Percentiles rank a stretch among this genome's conserved stretches.
These are phyloP conservation scores for Etheostoma spectabile DNA, from an alignment of 2,113 vertebrate species.

Conservation along the genomic window DNA sequence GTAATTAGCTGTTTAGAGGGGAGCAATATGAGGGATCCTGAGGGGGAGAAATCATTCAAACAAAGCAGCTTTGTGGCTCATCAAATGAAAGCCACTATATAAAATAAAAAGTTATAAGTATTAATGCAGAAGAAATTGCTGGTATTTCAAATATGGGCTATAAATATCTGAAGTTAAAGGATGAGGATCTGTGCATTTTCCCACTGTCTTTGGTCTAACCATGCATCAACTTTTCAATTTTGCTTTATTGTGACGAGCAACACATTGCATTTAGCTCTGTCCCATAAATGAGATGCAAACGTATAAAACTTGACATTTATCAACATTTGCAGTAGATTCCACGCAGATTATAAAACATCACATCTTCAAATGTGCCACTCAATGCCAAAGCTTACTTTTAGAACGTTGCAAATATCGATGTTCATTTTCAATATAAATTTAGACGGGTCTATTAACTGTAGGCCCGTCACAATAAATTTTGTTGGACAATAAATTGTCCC, in stretches of 20 bases:
- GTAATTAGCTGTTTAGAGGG: constrained; percentile 51
- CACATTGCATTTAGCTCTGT: background rate
- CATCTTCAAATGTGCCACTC: background rate
- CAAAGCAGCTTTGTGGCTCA: constrained; percentile 29
- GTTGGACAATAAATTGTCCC: too few species aligned
- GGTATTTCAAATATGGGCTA: constrained; percentile 6
- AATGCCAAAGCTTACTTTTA: background rate
- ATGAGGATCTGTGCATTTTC: background rate
- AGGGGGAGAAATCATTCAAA: constrained; percentile 35
- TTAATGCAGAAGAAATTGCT: background rate
- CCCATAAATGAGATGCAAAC: background rate
- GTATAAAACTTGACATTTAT: background rate
- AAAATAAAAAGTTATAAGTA: background rate
- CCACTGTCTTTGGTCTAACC: background rate
- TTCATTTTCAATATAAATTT: background rate
- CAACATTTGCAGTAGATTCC: constrained; percentile 6
- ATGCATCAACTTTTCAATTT: background rate
- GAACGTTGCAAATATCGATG: background rate
- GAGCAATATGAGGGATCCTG: constrained; percentile 22
- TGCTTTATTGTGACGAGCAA: background rate
- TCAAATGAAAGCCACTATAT: constrained; percentile 2
- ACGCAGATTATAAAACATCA: background rate
- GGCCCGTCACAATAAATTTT: too few species aligned
- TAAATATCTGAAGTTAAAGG: background rate
- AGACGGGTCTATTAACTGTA: background rate